A percentile compares a stretch with the other conserved stretches of the same genome.
Evolutionary conservation across 2,113 vertebrate species (phyloP).

Genomic region (Brachyistius frenatus): DNA sequence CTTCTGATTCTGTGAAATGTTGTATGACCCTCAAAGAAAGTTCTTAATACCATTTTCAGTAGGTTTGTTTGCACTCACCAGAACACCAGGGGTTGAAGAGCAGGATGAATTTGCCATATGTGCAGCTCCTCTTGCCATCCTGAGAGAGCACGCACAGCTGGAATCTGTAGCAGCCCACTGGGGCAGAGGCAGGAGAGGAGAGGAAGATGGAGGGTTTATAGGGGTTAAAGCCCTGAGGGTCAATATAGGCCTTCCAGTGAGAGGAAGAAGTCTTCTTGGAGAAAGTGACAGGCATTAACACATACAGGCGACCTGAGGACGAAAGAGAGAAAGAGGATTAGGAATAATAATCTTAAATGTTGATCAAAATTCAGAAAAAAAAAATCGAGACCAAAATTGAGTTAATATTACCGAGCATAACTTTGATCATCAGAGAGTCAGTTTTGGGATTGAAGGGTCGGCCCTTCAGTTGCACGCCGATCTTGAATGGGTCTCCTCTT

Average conservation of each 20-base stretch:
- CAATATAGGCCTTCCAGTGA: conserved; percentile 72
- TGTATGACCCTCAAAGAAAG: neutral
- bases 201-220: conserved; percentile 66
- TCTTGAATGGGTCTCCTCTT: conserved; percentile 75
- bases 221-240: conserved; percentile 6
- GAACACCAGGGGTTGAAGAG: conserved; percentile 85
- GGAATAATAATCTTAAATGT: too few relatives aligned
- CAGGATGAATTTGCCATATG: conserved; percentile 63
- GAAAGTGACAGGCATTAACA: conserved; percentile 62
- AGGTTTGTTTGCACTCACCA: conserved; percentile 61
- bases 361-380: too few relatives aligned
- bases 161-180: conserved; percentile 76
- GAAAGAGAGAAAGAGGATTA: neutral
- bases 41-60: neutral
- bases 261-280: neutral
- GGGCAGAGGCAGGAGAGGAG: conserved; percentile 63
- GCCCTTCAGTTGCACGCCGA: conserved; percentile 65
- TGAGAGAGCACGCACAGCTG: conserved; percentile 49
- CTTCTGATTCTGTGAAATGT: too few relatives aligned
- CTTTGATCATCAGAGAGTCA: conserved; percentile 69
- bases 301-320: conserved; percentile 64
- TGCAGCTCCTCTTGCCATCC: neutral
- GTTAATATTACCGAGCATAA: conserved; percentile 69
- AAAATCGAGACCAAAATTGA: too few relatives aligned
- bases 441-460: conserved; percentile 62